A percentile compares a stretch with the other conserved stretches of the same genome.
These are phyloP conservation scores for Vombatus ursinus DNA, from an alignment of 2,113 vertebrate genomes.

Conservation along the genomic window DNA sequence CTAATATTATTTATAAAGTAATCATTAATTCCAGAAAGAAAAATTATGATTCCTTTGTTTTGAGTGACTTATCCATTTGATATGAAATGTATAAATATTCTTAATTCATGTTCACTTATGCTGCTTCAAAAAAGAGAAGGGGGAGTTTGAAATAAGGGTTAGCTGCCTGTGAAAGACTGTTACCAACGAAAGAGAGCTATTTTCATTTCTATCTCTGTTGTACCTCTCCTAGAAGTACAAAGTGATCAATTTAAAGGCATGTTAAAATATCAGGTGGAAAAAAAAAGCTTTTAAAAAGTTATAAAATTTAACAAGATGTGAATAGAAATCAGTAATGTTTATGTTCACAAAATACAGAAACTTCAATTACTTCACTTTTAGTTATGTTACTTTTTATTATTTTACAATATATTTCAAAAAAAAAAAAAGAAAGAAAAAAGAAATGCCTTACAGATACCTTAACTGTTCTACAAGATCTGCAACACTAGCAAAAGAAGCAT, in stretches of 20 bases:
- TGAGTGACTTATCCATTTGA: neutral
- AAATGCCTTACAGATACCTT: slow-evolving; percentile 81
- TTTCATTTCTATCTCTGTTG: neutral
- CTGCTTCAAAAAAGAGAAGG: neutral
- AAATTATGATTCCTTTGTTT: neutral
- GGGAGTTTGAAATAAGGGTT: neutral
- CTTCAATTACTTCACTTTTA: slow-evolving; percentile 63
- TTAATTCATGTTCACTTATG: neutral
- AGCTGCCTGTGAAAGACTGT: neutral
- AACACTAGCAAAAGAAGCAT: slow-evolving; percentile 83
- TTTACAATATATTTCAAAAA: slow-evolving; percentile 86
- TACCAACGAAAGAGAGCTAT: neutral
- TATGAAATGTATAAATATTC: neutral
- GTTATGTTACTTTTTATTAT: slow-evolving; percentile 87
- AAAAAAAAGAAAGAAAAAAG: neutral
- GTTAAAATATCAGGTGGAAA: neutral
- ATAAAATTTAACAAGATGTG: neutral
- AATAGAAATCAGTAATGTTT: slow-evolving; percentile 36
- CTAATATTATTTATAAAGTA: neutral
- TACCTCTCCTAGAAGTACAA: neutral
- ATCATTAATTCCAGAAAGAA: neutral
- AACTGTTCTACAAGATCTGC: slow-evolving; percentile 82
- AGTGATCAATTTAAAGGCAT: neutral
- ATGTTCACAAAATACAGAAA: slow-evolving; percentile 55
- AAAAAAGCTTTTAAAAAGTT: too few species aligned